Evolutionary conservation across 2,888 invertebrate genomes (phyloP), one percentile per base, ranked within the genome.

Genomic region (Crocallis elinguaria): DNA sequence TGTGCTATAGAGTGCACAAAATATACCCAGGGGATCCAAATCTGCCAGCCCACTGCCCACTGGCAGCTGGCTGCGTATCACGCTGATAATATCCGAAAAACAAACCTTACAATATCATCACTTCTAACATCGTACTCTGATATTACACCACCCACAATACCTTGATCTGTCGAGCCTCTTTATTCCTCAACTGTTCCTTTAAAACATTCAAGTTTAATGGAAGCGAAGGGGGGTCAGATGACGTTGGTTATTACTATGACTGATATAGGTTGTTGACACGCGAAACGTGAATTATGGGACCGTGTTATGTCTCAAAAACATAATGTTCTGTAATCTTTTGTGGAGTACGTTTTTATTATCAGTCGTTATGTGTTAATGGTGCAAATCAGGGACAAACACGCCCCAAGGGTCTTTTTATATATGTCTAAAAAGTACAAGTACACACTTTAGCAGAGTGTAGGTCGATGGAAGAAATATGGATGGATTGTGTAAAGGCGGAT

Each of bases 231-330:
- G 13, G 37, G n/a, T 30, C 46, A 30, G 9, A 8, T 19, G 0
- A 37, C 3, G 30, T 1, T 46, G 30, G 45, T 21, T 30, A 13
- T 11, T 11, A 17, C 13, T 7, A 16, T 36, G 21, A 38, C 16
- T 14, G 21, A 25, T 42, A 84, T 80, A 71, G 75, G 69, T 54
- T 37, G 71, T 77, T 77, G 78, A 73, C 88, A 88, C 84, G 88
- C 88, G 67, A 88, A 81, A 66, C 58, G 76, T 79, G 84, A 86
- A 88, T 88, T 88, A 88, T 81, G 82, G 79, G 61, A 70, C 71
- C 66, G 73, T 71, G 72, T 67, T 66, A 73, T 74, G 69, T 77
- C 72, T 71, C 70, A 68, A 76, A 60, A 78, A 77, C 73, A 71
- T 77, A 67, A 77, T 76, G 73, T 70, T 71, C 50, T 53, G 56